These are phyloP conservation scores for Baronia brevicornis DNA, from an alignment of 2,888 invertebrate genomes.

Conservation along the genomic window DNA sequence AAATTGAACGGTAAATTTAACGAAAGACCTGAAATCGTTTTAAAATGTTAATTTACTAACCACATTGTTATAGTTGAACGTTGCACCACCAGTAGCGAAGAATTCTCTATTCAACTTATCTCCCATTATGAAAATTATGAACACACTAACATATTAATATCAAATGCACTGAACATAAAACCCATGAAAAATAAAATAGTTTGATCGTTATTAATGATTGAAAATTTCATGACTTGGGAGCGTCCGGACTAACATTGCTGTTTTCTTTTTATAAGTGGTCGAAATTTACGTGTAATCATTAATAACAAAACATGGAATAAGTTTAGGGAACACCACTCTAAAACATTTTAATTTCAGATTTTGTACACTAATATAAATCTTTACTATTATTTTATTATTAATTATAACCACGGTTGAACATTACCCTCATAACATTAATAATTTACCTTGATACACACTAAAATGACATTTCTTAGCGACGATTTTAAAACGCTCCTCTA, in stretches of 20 bases:
- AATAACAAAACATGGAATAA: too few relatives aligned
- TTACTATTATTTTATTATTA: too few relatives aligned
- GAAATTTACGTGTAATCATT: too few relatives aligned
- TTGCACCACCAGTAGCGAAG: slow-evolving; percentile 54
- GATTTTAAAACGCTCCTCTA: too few relatives aligned
- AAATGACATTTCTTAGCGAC: too few relatives aligned
- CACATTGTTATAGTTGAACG: slow-evolving; percentile 70
- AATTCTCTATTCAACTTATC: slow-evolving; percentile 65
- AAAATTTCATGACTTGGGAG: slow-evolving; percentile 40
- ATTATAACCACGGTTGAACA: too few relatives aligned
- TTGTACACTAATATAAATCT: too few relatives aligned
- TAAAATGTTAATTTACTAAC: slow-evolving; percentile 37
- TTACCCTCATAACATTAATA: too few relatives aligned
- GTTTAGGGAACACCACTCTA: too few relatives aligned
- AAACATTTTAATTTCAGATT: too few relatives aligned
- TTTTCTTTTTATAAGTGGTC: too few relatives aligned
- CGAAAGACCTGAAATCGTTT: background rate
- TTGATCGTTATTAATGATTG: slow-evolving; percentile 21
- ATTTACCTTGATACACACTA: too few relatives aligned
- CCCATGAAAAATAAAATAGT: slow-evolving; percentile 24
- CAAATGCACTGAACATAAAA: slow-evolving; percentile 29
- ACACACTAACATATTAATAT: slow-evolving; percentile 33
- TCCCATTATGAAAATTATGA: slow-evolving; percentile 42
- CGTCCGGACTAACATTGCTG: slow-evolving; percentile 56
- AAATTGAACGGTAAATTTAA: background rate